Conservation (phyloP, 2,113 vertebrate species). For the Ammodytes dubius region DNA sequence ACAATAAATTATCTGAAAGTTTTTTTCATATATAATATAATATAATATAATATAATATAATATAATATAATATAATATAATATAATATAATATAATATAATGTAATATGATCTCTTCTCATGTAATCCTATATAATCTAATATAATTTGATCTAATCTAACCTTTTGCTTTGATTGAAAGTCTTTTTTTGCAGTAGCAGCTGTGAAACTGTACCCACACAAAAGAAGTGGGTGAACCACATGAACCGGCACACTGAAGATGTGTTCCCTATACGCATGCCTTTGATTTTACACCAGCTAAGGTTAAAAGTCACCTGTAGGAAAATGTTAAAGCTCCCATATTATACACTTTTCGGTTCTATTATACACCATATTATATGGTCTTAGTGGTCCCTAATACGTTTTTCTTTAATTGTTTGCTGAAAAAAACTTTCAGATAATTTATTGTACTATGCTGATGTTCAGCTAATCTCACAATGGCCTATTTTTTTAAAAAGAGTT, state of each 20-base stretch:
- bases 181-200: background rate
- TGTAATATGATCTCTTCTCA: background rate
- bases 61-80: background rate
- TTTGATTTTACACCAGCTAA: background rate
- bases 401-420: too few relatives aligned
- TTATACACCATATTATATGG: too few relatives aligned
- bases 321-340: too few relatives aligned
- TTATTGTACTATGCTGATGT: too few relatives aligned
- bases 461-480: too few relatives aligned
- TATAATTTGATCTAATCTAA: background rate
- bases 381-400: too few relatives aligned
- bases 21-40: background rate
- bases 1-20: background rate
- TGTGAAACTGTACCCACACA: conserved; percentile 22
- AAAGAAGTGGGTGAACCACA: background rate
- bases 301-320: background rate
- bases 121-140: conserved; percentile 6
- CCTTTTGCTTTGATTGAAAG: background rate
- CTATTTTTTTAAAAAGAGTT: too few relatives aligned
- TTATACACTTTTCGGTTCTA: too few relatives aligned
- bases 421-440: too few relatives aligned
- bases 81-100: background rate
- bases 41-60: background rate
- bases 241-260: background rate
- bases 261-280: background rate